Conservation (phyloP, 1,140 invertebrate species). For the Oryctes rhinoceros region DNA sequence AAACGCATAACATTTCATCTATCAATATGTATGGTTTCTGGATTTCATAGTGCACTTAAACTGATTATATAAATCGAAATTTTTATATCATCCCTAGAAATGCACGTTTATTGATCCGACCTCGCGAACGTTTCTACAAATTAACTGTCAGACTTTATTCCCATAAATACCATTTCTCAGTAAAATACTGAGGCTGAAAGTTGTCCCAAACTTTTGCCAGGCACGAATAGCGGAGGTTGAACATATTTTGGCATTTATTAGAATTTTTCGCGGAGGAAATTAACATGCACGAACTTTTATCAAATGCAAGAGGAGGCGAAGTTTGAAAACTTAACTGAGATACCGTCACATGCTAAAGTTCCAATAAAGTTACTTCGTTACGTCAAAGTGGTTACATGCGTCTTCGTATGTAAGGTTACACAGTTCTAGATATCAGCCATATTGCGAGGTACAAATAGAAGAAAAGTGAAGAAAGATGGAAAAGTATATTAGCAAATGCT, state of each 20-base stretch:
- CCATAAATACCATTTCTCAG: background rate
- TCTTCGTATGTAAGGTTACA: no score
- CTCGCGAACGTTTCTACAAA: no score
- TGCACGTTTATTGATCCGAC: background rate
- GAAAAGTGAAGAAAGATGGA: no score
- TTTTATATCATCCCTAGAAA: background rate
- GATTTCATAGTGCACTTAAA: no score
- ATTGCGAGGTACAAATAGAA: no score
- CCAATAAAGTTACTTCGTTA: slow-evolving; percentile 18
- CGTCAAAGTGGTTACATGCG: background rate
- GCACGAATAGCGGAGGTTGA: background rate
- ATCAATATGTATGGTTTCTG: no score
- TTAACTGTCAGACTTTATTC: background rate
- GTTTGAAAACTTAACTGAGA: background rate
- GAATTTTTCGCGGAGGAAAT: background rate
- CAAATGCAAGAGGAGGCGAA: background rate
- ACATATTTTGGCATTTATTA: background rate
- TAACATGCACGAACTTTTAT: background rate
- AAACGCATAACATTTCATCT: no score
- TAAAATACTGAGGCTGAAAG: background rate
- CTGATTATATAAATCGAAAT: no score
- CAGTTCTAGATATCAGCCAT: no score
- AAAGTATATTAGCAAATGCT: no score
- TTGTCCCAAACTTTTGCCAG: background rate
- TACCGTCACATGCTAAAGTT: no score